A percentile compares a stretch with the other conserved stretches of the same genome.
phyloP scores from a whole-genome alignment of 1,140 invertebrate species.

The Colletes gigas region DNA sequence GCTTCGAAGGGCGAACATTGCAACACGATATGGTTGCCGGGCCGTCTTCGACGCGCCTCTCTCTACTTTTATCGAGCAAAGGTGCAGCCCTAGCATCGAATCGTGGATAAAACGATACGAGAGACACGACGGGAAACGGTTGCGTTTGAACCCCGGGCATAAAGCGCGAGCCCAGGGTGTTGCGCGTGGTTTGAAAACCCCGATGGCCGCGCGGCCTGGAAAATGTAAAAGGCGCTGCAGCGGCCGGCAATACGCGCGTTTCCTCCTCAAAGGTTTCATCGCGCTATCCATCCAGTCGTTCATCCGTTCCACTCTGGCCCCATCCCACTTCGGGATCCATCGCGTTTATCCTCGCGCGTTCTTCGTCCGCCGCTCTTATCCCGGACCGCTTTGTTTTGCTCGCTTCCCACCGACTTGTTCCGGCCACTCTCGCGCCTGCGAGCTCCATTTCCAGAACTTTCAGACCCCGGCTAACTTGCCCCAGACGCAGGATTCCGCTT shows the following conservation, averaged over 20 bases:
- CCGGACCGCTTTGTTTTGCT: constrained; percentile 39
- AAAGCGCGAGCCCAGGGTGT: constrained; percentile 25
- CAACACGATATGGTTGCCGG: not conserved
- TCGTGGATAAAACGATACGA: not conserved
- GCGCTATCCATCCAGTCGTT: constrained; percentile 62
- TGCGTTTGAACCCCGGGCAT: constrained; percentile 25
- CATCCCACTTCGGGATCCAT: constrained; percentile 46
- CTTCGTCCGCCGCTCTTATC: constrained; percentile 37
- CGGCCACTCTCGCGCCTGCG: constrained; percentile 31
- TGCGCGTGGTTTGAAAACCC: constrained; percentile 64
- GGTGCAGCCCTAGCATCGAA: not conserved
- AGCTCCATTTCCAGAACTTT: constrained; percentile 28
- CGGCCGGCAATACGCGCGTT: constrained; percentile 59
- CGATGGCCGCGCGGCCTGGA: constrained; percentile 65
- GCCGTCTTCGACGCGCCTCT: not conserved
- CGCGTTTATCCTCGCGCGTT: constrained; percentile 49
- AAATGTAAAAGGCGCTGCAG: constrained; percentile 68
- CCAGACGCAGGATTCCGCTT: too few species aligned
- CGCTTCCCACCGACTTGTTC: constrained; percentile 17
- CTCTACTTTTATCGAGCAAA: constrained; percentile 4
- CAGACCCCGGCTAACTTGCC: not conserved
- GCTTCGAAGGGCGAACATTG: too few species aligned
- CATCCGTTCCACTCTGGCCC: constrained; percentile 47
- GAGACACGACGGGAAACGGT: constrained; percentile 16
- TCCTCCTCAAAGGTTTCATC: constrained; percentile 64